phyloP scores from a whole-genome alignment of 2,888 invertebrate species.

The Nowickia ferox region DNA sequence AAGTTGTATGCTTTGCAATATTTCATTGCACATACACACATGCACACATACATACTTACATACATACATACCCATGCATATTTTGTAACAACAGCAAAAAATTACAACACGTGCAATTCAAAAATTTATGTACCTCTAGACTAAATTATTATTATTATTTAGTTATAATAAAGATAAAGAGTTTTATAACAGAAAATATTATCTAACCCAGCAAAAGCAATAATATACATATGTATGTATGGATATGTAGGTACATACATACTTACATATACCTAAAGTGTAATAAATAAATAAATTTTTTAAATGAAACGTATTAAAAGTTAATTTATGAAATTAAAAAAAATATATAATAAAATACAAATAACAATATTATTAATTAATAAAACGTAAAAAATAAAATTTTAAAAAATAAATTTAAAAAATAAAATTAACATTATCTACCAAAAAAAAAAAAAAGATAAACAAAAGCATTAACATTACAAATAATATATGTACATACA shows the following conservation, averaged over 20 bases:
- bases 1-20: no score
- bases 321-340: background rate
- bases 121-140: background rate
- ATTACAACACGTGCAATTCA: conserved; percentile 8
- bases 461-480: conserved; percentile 11
- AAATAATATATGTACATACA: background rate
- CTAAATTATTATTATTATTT: no score
- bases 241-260: no score
- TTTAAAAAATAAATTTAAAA: background rate
- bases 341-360: background rate
- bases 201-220: conserved; percentile 16
- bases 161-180: conserved; percentile 5
- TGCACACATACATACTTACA: background rate
- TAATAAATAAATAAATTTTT: conserved; percentile 22
- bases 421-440: background rate
- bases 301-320: background rate
- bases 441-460: conserved; percentile 35
- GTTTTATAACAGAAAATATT: conserved; percentile 32
- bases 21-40: background rate
- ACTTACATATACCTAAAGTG: no score
- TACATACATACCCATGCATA: background rate
- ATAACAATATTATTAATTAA: background rate
- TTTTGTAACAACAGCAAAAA: background rate
- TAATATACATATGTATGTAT: background rate
- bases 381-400: background rate